Evolutionary conservation across 2,797 vertebrate species (phyloP).

Genomic region (Clarias fuscus): DNA sequence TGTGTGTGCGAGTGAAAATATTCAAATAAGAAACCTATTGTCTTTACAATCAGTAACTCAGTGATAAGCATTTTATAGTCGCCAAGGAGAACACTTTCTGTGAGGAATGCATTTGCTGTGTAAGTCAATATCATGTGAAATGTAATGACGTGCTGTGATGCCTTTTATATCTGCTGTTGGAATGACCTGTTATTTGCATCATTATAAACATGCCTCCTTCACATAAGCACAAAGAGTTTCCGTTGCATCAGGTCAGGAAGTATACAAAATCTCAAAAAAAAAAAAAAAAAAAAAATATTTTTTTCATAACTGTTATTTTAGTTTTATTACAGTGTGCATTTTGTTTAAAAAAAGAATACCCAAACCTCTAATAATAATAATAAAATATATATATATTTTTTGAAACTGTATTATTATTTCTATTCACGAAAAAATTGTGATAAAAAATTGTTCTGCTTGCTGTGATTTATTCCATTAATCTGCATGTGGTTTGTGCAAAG

Average conservation of each 20-base stretch:
- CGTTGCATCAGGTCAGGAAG: background rate
- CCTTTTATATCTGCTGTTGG: background rate
- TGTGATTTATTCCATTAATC: constrained; percentile 29
- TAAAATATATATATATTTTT: too few relatives aligned
- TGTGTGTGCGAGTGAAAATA: background rate
- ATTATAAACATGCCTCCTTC: background rate
- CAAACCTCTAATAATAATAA: background rate
- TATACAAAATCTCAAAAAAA: background rate
- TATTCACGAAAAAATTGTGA: background rate
- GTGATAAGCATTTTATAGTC: background rate
- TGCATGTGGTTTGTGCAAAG: background rate
- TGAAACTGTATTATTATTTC: background rate
- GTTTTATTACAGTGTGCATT: background rate
- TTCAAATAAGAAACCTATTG: background rate
- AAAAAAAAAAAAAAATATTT: too few relatives aligned
- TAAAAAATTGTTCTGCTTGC: background rate
- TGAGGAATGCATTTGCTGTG: background rate
- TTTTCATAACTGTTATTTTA: background rate
- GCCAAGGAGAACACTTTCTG: background rate
- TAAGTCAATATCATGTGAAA: background rate
- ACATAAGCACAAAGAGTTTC: background rate
- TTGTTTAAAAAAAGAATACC: background rate
- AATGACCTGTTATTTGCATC: background rate
- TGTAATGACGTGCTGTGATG: background rate
- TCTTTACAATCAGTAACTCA: background rate